These are phyloP conservation scores for Indri indri DNA, from an alignment of 2,113 vertebrate species.

Conservation along the genomic window DNA sequence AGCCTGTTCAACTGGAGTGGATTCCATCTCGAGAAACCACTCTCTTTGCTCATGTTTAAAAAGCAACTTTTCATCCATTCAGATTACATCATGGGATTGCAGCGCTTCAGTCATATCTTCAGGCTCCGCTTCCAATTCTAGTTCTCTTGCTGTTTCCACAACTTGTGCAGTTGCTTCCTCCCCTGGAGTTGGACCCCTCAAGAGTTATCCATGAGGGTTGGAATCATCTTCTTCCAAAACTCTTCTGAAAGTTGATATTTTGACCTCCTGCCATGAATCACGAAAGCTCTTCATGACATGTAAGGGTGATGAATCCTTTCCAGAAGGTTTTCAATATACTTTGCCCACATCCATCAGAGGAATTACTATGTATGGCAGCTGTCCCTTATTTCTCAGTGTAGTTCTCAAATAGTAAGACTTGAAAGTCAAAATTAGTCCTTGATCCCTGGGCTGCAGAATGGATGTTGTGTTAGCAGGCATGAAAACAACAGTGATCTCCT, in stretches of 20 bases:
- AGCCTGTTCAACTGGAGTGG: background rate
- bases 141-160: background rate
- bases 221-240: background rate
- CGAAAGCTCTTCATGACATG: background rate
- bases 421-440: background rate
- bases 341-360: background rate
- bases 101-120: background rate
- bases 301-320: background rate
- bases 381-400: background rate
- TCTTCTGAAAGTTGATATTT: background rate
- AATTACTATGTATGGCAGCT: background rate
- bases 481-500: background rate
- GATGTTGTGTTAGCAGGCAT: background rate
- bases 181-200: background rate
- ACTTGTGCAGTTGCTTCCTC: background rate
- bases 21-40: background rate
- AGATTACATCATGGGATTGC: background rate
- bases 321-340: background rate
- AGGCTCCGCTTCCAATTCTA: background rate
- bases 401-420: background rate
- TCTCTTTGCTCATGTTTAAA: background rate
- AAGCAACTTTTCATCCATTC: background rate
- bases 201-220: background rate
- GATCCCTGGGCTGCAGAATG: background rate
- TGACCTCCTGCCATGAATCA: background rate